Evolutionary conservation across 2,113 vertebrate species (phyloP).

Genomic region (Etheostoma spectabile): DNA sequence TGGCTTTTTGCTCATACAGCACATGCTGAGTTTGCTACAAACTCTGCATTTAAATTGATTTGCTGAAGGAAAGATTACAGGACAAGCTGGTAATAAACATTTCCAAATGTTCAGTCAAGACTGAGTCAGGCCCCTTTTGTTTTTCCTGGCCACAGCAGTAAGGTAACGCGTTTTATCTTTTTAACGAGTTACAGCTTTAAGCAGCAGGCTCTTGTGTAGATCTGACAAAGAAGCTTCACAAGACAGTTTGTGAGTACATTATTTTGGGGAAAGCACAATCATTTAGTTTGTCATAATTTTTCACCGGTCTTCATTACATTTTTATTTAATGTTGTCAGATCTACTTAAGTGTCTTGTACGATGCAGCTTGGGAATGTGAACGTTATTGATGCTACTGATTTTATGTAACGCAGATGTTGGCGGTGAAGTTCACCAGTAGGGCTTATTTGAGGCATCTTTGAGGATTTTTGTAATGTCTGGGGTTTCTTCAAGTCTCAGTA

Average conservation of each 20-base stretch:
- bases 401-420: conserved; percentile 5
- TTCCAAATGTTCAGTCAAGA: not conserved
- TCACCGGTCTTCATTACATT: not conserved
- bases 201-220: conserved; percentile 18
- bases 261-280: conserved; percentile 1
- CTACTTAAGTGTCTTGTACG: conserved; percentile 17
- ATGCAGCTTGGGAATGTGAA: conserved; percentile 34
- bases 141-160: not conserved
- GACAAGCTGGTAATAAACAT: not conserved
- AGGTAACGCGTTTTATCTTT: not conserved
- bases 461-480: conserved; percentile 14
- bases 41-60: not conserved
- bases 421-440: conserved; percentile 19
- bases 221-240: conserved; percentile 17
- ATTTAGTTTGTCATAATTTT: conserved; percentile 7
- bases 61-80: not conserved
- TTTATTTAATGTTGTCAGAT: conserved; percentile 16
- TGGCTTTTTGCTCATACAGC: not conserved
- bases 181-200: conserved; percentile 18
- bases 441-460: not conserved
- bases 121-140: not conserved
- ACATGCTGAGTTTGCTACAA: no score
- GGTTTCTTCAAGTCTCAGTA: conserved; percentile 3
- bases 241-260: conserved; percentile 3
- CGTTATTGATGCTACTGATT: conserved; percentile 65